These are phyloP conservation scores for Chinchilla lanigera DNA, from an alignment of 2,113 vertebrate species.

Conservation along the genomic window DNA sequence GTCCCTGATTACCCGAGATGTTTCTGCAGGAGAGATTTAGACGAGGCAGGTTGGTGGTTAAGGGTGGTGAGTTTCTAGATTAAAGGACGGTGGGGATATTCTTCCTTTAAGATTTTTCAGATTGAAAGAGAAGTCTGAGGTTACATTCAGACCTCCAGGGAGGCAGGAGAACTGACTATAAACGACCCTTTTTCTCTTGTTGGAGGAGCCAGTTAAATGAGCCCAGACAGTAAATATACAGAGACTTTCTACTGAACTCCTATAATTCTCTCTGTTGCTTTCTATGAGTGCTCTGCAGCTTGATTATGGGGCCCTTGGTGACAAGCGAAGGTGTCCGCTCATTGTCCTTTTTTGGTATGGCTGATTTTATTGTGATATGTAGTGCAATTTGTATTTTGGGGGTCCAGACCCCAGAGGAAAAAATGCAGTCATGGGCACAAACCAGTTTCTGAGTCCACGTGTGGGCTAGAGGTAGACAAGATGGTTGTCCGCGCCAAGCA, in stretches of 20 bases:
- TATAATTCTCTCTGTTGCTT: background rate
- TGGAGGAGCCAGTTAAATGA: conserved; percentile 48
- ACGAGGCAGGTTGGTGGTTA: background rate
- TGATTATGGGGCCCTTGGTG: background rate
- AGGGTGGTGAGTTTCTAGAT: background rate
- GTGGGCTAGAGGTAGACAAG: background rate
- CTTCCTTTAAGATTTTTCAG: background rate
- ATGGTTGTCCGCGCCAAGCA: background rate
- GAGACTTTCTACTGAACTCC: conserved; percentile 9
- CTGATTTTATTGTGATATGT: background rate
- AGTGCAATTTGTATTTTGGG: conserved; percentile 10
- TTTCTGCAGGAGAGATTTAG: background rate
- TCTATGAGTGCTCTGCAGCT: background rate
- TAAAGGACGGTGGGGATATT: background rate
- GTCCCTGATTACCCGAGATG: background rate
- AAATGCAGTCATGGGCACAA: background rate
- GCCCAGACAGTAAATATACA: background rate
- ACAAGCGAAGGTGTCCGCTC: background rate
- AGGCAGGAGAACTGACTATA: background rate
- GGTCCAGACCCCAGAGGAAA: background rate
- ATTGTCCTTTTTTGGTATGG: background rate
- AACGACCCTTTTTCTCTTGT: background rate
- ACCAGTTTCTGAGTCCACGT: background rate
- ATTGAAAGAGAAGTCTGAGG: background rate
- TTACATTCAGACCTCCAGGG: background rate